Evolutionary conservation across 2,113 vertebrate genomes (phyloP), one percentile per base, ranked within the genome.

Genomic region (Phrynosoma blainvillii): DNA sequence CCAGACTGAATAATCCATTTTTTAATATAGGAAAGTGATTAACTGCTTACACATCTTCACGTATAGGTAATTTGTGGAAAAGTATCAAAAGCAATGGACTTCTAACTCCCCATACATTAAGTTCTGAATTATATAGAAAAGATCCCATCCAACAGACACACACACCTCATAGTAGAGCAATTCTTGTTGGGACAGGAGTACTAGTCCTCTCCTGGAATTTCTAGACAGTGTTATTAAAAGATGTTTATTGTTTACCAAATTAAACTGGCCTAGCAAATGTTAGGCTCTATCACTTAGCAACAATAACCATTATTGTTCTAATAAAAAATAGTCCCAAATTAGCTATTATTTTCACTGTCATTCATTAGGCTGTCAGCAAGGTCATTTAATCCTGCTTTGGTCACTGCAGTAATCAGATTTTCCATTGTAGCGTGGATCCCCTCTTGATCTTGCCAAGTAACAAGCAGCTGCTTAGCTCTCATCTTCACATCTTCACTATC

Each of bases 381-480:
- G 82, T 98, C 97, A 10, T 92, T 90, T 74, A 99, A 96, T 2
- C 98, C 98, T 0, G 98, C 97, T 0, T 97, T 94, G 71, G 76
- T 98, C 5, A 99, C 96, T 0, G 98, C 98, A 0, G 89, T 21
- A 0, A 98, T 95, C 88, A 99, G 97, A 86, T 96, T 98, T 89
- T 98, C 98, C 0, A 98, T 96, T 0, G 96, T 99, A 0, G 99
- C 98, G 0, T 98, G 98, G 0, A 94, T 12, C 0, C 98, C 98
- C 93, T 99, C 99, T 87, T 98, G 96, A 83, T 99, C 99, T 95
- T 99, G 99, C 99, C 99, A 99, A 88, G 98, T 97, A 1, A 99
- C 98, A 12, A 99, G 97, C 91, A 99, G 96, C 96, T 99, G 98
- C 93, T 98, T 99, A 0, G 99, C 99, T 93, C 98, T 98, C 96